phyloP scores from a whole-genome alignment of 1,140 invertebrate species.

The Plodia interpunctella region DNA sequence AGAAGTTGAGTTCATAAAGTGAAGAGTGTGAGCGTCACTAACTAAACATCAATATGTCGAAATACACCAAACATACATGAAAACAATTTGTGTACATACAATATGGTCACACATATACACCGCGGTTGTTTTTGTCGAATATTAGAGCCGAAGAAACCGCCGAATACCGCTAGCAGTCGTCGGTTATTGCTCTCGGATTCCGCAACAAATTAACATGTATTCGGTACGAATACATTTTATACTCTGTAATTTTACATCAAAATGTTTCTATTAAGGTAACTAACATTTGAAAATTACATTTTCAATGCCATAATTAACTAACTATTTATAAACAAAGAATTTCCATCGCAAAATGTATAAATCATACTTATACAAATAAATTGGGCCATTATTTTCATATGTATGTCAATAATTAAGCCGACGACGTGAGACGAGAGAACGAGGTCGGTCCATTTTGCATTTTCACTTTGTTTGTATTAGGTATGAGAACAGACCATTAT shows the following conservation, averaged over 20 bases:
- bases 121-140: slow-evolving; percentile 67
- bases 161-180: slow-evolving; percentile 69
- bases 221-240: slow-evolving; percentile 73
- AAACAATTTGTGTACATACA: slow-evolving; percentile 38
- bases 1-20: too few species aligned
- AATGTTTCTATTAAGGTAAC: slow-evolving; percentile 36
- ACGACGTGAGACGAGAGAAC: slow-evolving; percentile 19
- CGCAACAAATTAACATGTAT: slow-evolving; percentile 77
- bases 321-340: not conserved
- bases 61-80: slow-evolving; percentile 40
- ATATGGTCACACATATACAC: slow-evolving; percentile 36
- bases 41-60: slow-evolving; percentile 50
- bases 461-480: slow-evolving; percentile 28
- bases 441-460: slow-evolving; percentile 34
- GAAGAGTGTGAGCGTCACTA: slow-evolving; percentile 31
- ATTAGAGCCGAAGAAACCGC: slow-evolving; percentile 68
- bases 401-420: slow-evolving; percentile 29
- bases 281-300: slow-evolving; percentile 1
- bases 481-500: not conserved
- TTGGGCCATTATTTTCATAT: slow-evolving; percentile 19
- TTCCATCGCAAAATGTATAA: not conserved
- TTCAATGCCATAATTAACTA: slow-evolving; percentile 22
- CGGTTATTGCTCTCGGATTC: slow-evolving; percentile 76
- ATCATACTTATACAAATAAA: not conserved
- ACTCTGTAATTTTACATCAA: slow-evolving; percentile 62